These are phyloP conservation scores for Apis dorsata DNA, from an alignment of 1,140 invertebrate species.

Conservation along the genomic window DNA sequence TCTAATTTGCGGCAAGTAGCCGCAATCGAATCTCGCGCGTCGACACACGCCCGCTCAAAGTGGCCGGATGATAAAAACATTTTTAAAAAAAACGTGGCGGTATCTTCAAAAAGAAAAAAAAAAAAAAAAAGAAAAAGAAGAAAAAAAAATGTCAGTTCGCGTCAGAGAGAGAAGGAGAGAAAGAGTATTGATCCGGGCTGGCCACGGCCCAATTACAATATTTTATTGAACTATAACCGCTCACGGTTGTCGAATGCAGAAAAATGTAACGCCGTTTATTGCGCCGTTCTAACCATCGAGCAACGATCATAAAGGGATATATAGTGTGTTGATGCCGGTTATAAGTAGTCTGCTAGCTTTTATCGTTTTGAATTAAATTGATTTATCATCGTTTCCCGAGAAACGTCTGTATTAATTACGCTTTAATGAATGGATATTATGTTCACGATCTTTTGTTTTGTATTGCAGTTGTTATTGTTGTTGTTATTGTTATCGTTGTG, in stretches of 20 bases:
- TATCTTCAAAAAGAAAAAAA: background rate
- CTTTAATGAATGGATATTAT: too few relatives aligned
- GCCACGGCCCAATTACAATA: conserved; percentile 62
- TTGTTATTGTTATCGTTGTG: too few relatives aligned
- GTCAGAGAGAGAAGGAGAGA: conserved; percentile 18
- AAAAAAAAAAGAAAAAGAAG: too few relatives aligned
- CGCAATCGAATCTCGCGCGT: conserved; percentile 15
- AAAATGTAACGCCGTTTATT: conserved; percentile 21
- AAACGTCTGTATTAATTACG: too few relatives aligned
- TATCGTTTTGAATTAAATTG: too few relatives aligned
- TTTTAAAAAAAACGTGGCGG: conserved; percentile 31
- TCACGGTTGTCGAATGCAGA: conserved; percentile 38
- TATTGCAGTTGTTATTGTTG: too few relatives aligned
- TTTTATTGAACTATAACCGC: conserved; percentile 61
- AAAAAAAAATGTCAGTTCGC: conserved; percentile 38
- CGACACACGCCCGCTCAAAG: background rate
- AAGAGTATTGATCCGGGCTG: conserved; percentile 56
- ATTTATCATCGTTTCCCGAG: too few relatives aligned
- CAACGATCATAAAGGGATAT: background rate
- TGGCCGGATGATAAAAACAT: conserved; percentile 51
- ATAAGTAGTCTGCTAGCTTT: too few relatives aligned
- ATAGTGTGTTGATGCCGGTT: too few relatives aligned
- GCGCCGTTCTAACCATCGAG: background rate
- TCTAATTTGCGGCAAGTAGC: conserved; percentile 13
- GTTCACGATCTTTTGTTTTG: too few relatives aligned